Evolutionary conservation across 2,797 vertebrate species (phyloP), one percentile per base, ranked within the genome.

Genomic region (Gorsachius magnificus): DNA sequence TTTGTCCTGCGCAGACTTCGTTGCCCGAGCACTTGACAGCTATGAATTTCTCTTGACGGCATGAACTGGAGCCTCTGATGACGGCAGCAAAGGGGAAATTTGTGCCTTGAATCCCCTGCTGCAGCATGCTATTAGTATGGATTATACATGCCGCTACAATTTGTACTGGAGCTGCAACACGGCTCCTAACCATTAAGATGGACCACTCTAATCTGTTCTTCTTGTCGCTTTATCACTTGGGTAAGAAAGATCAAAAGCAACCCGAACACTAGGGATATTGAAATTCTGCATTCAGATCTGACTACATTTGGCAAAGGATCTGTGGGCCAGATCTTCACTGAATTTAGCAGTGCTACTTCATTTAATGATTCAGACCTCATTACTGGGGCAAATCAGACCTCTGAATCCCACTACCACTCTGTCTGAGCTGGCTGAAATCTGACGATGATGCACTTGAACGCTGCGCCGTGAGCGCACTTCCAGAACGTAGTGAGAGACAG

Each of bases 191-290:
- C 0, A 0, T 66, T 90, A 61, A 33, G 70, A 91, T 60, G 80
- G 94, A 93, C 89, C 77, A 79, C 0, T 3, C 66, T 95, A 87
- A 81, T 88, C 77, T 86, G 69, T 87, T 91, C 76, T 86, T 69
- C 94, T 91, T 65, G 87, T 85, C 71, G 45, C 83, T 95, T 87
- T 87, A 92, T 72, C 88, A 63, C 58, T 82, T 56, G 91, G 61
- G 72, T 76, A 76, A 66, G 85, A 83, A 86, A 94, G 91, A 91
- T 90, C 85, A 92, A 93, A 94, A 95, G 90, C 75, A 70, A 53
- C 31, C 38, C 74, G 76, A 76, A 53, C 90, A 50, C 91, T 19
- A 17, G 88, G 95, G 90, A 92, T 48, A 87, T 26, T 87, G 88
- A 91, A 96, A 94, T 92, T 75, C 77, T 6, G 1, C 71, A 76